Conservation (phyloP, 2,113 vertebrate species). For the Pachypanchax playfairii region DNA sequence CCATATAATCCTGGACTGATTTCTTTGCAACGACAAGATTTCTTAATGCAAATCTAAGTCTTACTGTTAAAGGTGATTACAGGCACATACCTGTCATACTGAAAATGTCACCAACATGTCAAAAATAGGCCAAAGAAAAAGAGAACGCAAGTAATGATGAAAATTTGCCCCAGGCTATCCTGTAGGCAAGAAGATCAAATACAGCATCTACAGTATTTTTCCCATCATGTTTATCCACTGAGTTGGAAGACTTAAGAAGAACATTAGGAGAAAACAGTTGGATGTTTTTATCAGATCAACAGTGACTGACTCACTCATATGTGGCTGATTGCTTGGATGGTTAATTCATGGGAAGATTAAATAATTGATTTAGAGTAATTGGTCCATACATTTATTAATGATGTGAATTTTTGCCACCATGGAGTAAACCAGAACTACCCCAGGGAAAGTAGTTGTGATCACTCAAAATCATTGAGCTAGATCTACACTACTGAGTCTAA, state of each 20-base stretch:
- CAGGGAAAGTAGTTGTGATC: neutral
- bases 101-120: slow-evolving; percentile 40
- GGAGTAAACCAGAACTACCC: neutral
- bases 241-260: slow-evolving; percentile 33
- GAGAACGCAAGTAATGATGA: slow-evolving; percentile 59
- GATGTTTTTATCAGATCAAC: slow-evolving; percentile 33
- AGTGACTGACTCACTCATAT: slow-evolving; percentile 52
- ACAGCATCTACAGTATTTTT: slow-evolving; percentile 7
- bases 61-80: slow-evolving; percentile 40
- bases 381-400: slow-evolving; percentile 50
- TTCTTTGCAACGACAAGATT: neutral
- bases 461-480: neutral
- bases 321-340: slow-evolving; percentile 48
- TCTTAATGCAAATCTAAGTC: slow-evolving; percentile 6
- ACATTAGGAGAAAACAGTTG: slow-evolving; percentile 7
- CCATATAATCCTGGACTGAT: neutral
- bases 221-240: slow-evolving; percentile 23
- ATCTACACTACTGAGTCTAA: neutral
- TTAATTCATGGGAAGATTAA: slow-evolving; percentile 58
- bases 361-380: slow-evolving; percentile 63
- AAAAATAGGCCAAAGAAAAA: slow-evolving; percentile 36
- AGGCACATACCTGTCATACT: slow-evolving; percentile 13
- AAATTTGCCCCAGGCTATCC: slow-evolving; percentile 52
- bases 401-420: neutral
- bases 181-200: slow-evolving; percentile 46